Evolutionary conservation across 64 coral and sea anemone genomes (phyloP), one percentile per base, ranked within the genome.

Genomic region (Montipora foliosa): DNA sequence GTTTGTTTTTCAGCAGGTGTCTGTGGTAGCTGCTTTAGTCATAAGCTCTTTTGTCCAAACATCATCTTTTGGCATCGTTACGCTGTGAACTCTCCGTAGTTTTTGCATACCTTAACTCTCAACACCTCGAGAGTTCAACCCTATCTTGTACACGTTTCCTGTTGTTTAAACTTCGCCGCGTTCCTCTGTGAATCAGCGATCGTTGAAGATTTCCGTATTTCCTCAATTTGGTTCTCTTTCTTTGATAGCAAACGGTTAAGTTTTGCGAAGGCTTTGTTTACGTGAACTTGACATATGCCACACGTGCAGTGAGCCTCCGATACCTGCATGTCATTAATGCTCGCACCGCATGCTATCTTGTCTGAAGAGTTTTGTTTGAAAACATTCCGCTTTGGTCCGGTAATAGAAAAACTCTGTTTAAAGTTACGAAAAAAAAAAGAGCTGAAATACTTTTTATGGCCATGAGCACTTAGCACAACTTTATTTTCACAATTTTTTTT

Each of bases 261-360:
- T n/a, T 86, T 86, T 49, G 4, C 49, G 19, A 6, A 5, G 7
- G 62, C 66, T 86, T 86, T 86, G 82, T 86, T 72, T 86, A n/a
- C 11, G 82, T 19, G 67, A 66, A 50, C 6, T 8, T 86, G 19
- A 71, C 82, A 86, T 29, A 72, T 86, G 82, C 66, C 11, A 72
- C 82, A 86, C 82, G 82, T 86, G 82, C 1, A 44, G 0, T 6
- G 44, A 67, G 4, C 37, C 44, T n/a, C 61, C 81, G 61, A 25
- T 71, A 72, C 68, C 82, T 64, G 82, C 66, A 72, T 86, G 82
- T 86, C 64, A 86, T 86, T 86, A 72, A 86, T 50, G 66, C 66
- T 72, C 8, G 9, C 82, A 72, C 82, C 82, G 82, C 82, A 86
- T 86, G 82, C 66, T 72, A 19, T 71, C 62, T 22, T 66, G 4